phyloP scores from a whole-genome alignment of 53 echinoderm and acorn worm genomes.

The Astropecten irregularis region DNA sequence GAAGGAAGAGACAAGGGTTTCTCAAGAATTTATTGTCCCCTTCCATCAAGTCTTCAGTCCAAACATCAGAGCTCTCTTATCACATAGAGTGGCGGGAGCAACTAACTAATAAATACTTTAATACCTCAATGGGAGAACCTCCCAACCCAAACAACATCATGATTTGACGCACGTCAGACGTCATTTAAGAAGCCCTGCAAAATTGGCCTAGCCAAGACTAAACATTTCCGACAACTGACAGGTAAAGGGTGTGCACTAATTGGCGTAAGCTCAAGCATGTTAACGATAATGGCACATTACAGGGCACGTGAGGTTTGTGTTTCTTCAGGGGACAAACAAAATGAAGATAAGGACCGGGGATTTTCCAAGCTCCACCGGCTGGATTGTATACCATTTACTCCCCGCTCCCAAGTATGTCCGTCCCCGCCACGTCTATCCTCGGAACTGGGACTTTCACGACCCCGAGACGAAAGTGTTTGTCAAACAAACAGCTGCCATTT shows the following conservation, averaged over 20 bases:
- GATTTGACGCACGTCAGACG: conserved; percentile 34
- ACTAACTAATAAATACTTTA: too few relatives aligned
- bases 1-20: too few relatives aligned
- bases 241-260: conserved; percentile 25
- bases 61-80: too few relatives aligned
- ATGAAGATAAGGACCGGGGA: conserved; percentile 9
- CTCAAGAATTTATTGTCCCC: too few relatives aligned
- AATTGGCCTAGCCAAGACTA: conserved; percentile 56
- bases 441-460: too few relatives aligned
- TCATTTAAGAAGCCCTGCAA: conserved; percentile 29
- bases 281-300: not conserved
- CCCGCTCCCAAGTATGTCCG: not conserved
- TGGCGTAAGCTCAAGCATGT: conserved; percentile 17
- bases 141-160: too few relatives aligned
- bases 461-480: conserved; percentile 35
- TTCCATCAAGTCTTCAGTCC: too few relatives aligned
- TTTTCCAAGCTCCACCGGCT: conserved; percentile 26
- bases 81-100: too few relatives aligned
- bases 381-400: not conserved
- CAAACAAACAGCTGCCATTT: conserved; percentile 52
- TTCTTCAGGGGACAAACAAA: conserved; percentile 19
- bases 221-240: conserved; percentile 53
- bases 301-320: not conserved
- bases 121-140: too few relatives aligned
- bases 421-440: not conserved